Evolutionary conservation across 2,797 vertebrate genomes (phyloP), one percentile per base, ranked within the genome.

Genomic region (Notolepis coatsorum): DNA sequence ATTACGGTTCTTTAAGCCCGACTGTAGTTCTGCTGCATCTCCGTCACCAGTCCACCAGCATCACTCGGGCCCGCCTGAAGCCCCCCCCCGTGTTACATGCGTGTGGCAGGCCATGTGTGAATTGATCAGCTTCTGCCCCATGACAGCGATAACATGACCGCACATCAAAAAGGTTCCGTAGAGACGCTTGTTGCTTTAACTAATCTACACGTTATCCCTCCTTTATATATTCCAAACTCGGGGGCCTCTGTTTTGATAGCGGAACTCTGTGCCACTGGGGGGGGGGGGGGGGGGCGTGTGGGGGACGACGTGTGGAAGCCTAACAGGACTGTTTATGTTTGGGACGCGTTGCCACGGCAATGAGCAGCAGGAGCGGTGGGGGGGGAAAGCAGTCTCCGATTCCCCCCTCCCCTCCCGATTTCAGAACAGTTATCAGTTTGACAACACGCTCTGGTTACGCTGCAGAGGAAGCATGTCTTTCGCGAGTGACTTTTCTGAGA

Each of bases 1-100:
- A 80, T 78, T 82, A 77, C 53, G 67, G 68, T 21, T 72, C 79
- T 85, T 77, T 84, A 86, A 86, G 79, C 77, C 69, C 56, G 48
- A 55, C 61, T 43, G 58, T 62, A 71, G 65, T 75, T 82, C 77
- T 83, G 79, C 50, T 64, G 70, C 71, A 82, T 81, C 79, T 84
- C 79, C 51, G 69, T 71, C 68, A 13, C 56, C 33, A 15, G 41
- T 25, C 17, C 49, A 64, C 70, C 63, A 20, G 48, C 17, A 45
- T 68, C 56, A 68, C 78, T 77, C 43, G 13, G 33, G 54, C 28
- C 48, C 38, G 28, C 18, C 4, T 3, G 56, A 31, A 41, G 41
- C 17, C 28, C 10, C 41, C 55, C 13, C 4, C 21, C 21, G 13
- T 17, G 42, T n/a, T 46, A 46, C 43, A 33, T 55, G 24, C 59